These are phyloP conservation scores for Drosophila serrata DNA, from an alignment of 1,140 invertebrate genomes.

Conservation along the genomic window DNA sequence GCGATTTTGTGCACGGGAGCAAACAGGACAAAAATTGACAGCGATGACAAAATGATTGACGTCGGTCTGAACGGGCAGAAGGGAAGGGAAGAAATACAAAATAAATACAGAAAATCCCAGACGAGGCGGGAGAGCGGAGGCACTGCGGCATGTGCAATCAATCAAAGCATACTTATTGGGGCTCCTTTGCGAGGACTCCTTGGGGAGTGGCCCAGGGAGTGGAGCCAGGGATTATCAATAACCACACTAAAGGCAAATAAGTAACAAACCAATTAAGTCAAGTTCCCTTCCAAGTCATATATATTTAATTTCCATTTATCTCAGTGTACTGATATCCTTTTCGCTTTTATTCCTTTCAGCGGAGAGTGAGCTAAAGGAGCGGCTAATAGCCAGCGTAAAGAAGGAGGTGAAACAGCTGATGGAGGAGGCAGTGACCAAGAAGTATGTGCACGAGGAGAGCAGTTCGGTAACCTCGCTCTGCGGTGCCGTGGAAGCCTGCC, in stretches of 20 bases:
- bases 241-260: constrained; percentile 23
- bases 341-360: background rate
- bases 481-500: constrained; percentile 95
- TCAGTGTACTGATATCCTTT: constrained; percentile 6
- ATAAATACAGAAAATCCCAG: constrained; percentile 47
- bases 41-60: constrained; percentile 76
- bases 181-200: constrained; percentile 17
- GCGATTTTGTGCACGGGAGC: constrained; percentile 32
- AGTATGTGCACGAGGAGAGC: constrained; percentile 97
- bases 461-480: constrained; percentile 94
- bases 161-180: constrained; percentile 61
- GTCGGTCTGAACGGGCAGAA: constrained; percentile 33
- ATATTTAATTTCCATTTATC: background rate
- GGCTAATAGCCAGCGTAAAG: constrained; percentile 92
- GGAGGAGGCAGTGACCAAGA: constrained; percentile 97
- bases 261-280: background rate
- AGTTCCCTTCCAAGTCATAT: background rate
- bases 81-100: background rate
- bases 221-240: constrained; percentile 29
- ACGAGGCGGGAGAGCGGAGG: background rate
- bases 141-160: constrained; percentile 49
- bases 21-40: constrained; percentile 57
- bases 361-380: constrained; percentile 87
- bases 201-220: constrained; percentile 78
- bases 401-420: constrained; percentile 97